Conservation (phyloP, 2,797 vertebrate genomes). For the Malurus splendens region DNA sequence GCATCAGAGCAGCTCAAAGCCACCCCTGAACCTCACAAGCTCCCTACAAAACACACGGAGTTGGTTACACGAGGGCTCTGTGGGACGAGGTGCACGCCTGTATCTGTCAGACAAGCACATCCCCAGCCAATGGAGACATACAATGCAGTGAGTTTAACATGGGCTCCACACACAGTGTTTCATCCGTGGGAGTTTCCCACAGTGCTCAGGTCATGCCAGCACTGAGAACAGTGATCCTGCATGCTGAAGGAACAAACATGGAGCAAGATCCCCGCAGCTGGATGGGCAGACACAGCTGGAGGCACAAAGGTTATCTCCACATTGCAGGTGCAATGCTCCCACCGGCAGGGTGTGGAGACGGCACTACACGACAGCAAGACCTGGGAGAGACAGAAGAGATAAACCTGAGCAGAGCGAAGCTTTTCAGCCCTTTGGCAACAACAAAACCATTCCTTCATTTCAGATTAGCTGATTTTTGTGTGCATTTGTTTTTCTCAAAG, state of each 20-base stretch:
- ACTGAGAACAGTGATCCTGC: background rate
- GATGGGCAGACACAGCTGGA: background rate
- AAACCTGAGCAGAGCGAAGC: background rate
- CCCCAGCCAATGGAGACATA: background rate
- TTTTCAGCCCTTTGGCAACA: background rate
- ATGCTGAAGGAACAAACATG: background rate
- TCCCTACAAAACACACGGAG: background rate
- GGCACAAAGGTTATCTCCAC: background rate
- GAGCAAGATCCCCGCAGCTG: fast-evolving
- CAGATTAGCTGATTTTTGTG: background rate
- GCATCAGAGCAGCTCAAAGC: background rate
- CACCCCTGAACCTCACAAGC: background rate
- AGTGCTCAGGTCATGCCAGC: background rate
- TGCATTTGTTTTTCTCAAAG: background rate
- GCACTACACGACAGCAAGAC: background rate
- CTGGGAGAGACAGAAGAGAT: background rate
- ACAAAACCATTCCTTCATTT: background rate
- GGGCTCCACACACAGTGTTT: fast-evolving
- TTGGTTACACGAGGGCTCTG: fast-evolving
- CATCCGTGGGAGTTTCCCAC: background rate
- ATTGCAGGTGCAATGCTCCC: background rate
- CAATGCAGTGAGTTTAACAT: background rate
- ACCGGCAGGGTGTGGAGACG: fast-evolving
- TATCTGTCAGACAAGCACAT: background rate
- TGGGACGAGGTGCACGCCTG: background rate